A percentile compares a stretch with the other conserved stretches of the same genome.
Conservation (phyloP, 2,888 invertebrate genomes). For the Mesodorylaimus sp. region DNA sequence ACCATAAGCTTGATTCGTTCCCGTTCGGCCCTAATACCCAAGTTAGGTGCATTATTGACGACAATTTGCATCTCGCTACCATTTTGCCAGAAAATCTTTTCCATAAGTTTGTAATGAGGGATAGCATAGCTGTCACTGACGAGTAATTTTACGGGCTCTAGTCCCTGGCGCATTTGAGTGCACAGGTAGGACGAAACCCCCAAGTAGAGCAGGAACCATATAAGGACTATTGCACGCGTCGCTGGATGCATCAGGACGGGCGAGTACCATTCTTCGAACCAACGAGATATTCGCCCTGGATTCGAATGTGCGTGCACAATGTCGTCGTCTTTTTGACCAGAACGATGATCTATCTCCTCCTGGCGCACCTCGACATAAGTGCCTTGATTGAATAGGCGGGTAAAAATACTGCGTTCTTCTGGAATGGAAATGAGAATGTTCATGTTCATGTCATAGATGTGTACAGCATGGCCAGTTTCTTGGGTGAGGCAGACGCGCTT, state of each 20-base stretch:
- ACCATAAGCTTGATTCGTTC: constrained; percentile 19
- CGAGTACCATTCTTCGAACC: constrained; percentile 17
- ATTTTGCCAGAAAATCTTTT: constrained; percentile 6
- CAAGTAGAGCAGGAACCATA: constrained; percentile 26
- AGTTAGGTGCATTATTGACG: constrained; percentile 27
- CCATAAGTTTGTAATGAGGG: constrained; percentile 18
- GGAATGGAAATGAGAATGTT: neutral
- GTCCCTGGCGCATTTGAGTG: constrained; percentile 21
- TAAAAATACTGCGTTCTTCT: neutral
- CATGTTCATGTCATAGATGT: too few relatives aligned
- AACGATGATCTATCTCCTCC: too few relatives aligned
- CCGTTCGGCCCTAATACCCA: constrained; percentile 18
- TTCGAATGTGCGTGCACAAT: too few relatives aligned
- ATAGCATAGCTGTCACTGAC: constrained; percentile 21
- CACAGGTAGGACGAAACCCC: constrained; percentile 25
- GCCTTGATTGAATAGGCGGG: constrained; percentile 1
- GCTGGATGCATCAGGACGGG: constrained; percentile 28
- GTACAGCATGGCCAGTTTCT: too few relatives aligned
- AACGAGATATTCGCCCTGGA: neutral
- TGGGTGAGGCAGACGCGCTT: too few relatives aligned
- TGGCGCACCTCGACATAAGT: neutral
- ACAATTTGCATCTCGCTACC: constrained; percentile 15
- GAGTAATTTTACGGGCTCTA: constrained; percentile 21
- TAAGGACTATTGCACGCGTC: constrained; percentile 19
- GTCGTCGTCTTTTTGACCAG: too few relatives aligned